Percentiles rank a stretch among this genome's conserved stretches.
Conservation (phyloP, 2,113 vertebrate genomes). For the Hylia prasina region DNA sequence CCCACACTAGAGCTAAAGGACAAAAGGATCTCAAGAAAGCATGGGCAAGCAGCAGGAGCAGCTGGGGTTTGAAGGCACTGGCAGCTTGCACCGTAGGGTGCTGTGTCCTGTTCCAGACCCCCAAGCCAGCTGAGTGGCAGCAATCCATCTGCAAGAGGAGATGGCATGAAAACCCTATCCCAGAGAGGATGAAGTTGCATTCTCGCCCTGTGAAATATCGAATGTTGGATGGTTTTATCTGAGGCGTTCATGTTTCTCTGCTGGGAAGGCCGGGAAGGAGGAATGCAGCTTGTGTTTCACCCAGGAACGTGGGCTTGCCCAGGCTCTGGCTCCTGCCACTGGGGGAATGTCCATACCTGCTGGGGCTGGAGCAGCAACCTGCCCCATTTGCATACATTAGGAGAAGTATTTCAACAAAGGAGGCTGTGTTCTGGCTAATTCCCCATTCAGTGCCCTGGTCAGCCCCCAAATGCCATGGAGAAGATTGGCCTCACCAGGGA, state of each 20-base stretch:
- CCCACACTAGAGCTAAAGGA: background rate
- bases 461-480: constrained; percentile 2
- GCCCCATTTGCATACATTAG: background rate
- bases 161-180: background rate
- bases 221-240: rapidly evolving
- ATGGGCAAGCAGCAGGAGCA: background rate
- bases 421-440: constrained; percentile 4
- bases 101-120: background rate
- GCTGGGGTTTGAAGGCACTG: background rate
- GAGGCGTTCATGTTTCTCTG: background rate
- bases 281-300: background rate
- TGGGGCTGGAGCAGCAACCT: background rate
- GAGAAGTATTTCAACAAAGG: background rate
- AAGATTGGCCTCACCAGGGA: background rate
- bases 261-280: background rate
- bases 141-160: background rate
- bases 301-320: background rate
- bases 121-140: background rate
- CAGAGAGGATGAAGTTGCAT: background rate
- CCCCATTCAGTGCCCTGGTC: background rate
- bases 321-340: background rate
- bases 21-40: background rate
- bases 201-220: background rate
- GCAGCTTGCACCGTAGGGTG: background rate
- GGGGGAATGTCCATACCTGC: background rate